Evolutionary conservation across 2,888 invertebrate genomes (phyloP).

Genomic region (Agrotis segetum): DNA sequence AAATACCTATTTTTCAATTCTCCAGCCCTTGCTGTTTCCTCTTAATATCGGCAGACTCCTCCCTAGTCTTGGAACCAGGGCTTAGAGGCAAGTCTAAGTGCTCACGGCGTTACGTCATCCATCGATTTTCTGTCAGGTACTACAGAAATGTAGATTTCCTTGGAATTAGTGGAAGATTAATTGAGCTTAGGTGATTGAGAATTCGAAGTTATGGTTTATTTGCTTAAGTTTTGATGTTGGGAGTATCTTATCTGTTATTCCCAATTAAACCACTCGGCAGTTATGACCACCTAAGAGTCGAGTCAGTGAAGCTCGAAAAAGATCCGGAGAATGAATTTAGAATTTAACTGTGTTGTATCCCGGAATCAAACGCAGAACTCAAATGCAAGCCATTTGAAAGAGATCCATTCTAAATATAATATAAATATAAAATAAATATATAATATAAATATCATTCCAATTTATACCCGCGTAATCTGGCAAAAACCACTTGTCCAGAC

Average conservation of each 20-base stretch:
- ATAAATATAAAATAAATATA: too few relatives aligned
- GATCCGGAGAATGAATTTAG: too few relatives aligned
- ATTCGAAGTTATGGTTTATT: neutral
- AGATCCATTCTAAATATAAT: slow-evolving; percentile 2
- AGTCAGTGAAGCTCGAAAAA: too few relatives aligned
- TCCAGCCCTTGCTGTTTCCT: too few relatives aligned
- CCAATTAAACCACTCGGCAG: too few relatives aligned
- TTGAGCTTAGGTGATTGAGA: slow-evolving; percentile 23
- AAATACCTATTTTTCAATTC: too few relatives aligned
- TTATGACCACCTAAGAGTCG: too few relatives aligned
- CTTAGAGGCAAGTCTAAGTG: slow-evolving; percentile 45
- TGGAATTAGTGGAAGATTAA: slow-evolving; percentile 27
- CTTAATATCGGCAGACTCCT: slow-evolving; percentile 50
- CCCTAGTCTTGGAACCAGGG: slow-evolving; percentile 34
- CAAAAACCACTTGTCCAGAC: slow-evolving; percentile 49
- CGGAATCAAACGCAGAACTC: too few relatives aligned
- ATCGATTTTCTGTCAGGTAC: slow-evolving; percentile 48
- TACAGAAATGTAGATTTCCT: slow-evolving; percentile 28
- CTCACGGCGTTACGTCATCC: slow-evolving; percentile 25
- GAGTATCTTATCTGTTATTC: too few relatives aligned
- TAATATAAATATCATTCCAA: slow-evolving; percentile 12
- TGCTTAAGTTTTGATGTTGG: neutral
- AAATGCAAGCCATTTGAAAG: neutral
- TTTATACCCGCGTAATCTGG: slow-evolving; percentile 24
- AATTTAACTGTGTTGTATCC: too few relatives aligned